A percentile compares a stretch with the other conserved stretches of the same genome.
Evolutionary conservation across 2,797 vertebrate genomes (phyloP).

Genomic region (Spinus pinus): DNA sequence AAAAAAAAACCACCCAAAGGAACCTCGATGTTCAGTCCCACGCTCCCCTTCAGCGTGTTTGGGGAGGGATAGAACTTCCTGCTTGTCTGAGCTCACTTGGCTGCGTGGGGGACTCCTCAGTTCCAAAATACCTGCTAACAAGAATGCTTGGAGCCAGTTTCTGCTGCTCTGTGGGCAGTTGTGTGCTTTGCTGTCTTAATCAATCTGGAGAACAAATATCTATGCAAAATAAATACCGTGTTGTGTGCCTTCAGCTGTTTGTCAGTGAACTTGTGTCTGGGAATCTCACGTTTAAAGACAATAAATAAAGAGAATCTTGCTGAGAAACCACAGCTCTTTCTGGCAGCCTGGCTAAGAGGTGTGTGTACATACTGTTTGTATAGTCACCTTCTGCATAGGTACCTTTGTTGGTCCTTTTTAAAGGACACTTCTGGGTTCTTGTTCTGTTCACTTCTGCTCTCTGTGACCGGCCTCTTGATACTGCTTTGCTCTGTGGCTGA

Average conservation of each 20-base stretch:
- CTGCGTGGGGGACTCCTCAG: background rate
- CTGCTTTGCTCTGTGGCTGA: background rate
- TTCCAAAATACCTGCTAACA: background rate
- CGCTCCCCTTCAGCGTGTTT: fast-evolving
- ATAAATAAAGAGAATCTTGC: background rate
- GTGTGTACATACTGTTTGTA: fast-evolving
- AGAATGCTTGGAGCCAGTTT: background rate
- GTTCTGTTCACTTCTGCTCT: background rate
- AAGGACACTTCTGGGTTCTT: background rate
- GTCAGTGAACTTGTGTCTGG: background rate
- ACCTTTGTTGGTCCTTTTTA: background rate
- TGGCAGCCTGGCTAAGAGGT: background rate
- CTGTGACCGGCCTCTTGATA: background rate
- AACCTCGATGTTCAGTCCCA: background rate
- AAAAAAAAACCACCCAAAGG: background rate
- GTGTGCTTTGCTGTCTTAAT: background rate
- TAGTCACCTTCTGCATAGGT: background rate
- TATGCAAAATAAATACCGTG: background rate
- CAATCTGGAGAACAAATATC: background rate
- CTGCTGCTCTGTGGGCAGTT: background rate
- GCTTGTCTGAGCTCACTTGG: background rate
- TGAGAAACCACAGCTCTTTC: background rate
- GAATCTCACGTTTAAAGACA: background rate
- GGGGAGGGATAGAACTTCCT: background rate
- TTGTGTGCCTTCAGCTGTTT: background rate